Evolutionary conservation across 2,113 vertebrate species (phyloP), one percentile per base, ranked within the genome.

Genomic region (Daboia siamensis): DNA sequence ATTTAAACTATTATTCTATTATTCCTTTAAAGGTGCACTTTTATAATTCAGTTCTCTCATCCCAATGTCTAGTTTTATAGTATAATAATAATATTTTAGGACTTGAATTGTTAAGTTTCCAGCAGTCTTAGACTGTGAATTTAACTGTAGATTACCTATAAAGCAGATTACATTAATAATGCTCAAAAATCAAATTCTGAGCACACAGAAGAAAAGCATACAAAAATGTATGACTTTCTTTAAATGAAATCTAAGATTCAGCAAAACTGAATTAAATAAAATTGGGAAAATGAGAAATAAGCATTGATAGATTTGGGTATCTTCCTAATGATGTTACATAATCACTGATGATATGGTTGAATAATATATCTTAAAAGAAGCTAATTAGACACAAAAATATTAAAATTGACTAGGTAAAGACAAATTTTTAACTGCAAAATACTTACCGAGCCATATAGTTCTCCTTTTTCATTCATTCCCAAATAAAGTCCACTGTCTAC

Each of bases 401-500:
- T 5, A 52, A 26, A 88, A 7, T 9, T 88, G 24, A 55, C 52
- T 51, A 86, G 55, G 85, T 10, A 33, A 8, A 26, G 88, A 64
- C 0, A 0, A 0, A 87, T 46, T 69, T 26, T 3, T 8, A 85
- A 54, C 48, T 3, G 11, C 51, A 0, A 3, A n/a, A 93, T 95
- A 98, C 99, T 99, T 97, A 99, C 99, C 96, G 99, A 99, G 97
- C 99, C 99, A 0, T 99, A 99, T 52, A 99, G 97, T 92, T 98
- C 98, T 69, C 99, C 99, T 88, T 98, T 99, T 96, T 98, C 98
- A 93, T 99, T 99, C 99, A 99, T 99, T 94, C 98, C 99, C 93
- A 99, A 98, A 98, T 99, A 99, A 91, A 99, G 98, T 94, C 99
- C 99, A 91, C 99, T 99, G 98, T 99, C 99, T 94, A 99, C 99